Percentiles rank a stretch among this genome's conserved stretches.
Evolutionary conservation across 2,888 invertebrate species (phyloP).

Genomic region (Rhopalosiphum nymphaeae): DNA sequence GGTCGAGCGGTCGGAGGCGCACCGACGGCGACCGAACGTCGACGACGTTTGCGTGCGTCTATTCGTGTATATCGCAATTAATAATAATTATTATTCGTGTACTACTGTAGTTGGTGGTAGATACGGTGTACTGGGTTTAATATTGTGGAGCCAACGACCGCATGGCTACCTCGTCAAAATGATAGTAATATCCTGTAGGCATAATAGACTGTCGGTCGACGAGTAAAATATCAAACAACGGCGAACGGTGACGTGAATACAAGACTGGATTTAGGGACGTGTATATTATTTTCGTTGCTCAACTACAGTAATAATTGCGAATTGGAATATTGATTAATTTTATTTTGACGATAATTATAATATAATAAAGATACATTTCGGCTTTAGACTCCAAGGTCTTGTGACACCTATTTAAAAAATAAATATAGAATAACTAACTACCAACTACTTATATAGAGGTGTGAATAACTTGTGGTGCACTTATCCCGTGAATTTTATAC

Average conservation of each 20-base stretch:
- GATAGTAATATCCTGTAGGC: neutral
- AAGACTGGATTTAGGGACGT: neutral
- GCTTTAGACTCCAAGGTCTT: neutral
- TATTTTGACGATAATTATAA: neutral
- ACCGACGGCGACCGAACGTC: conserved; percentile 4
- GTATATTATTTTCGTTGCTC: neutral
- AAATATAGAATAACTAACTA: no score
- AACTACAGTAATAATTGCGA: neutral
- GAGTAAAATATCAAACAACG: neutral
- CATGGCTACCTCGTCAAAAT: neutral
- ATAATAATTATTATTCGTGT: neutral
- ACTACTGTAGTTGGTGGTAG: neutral
- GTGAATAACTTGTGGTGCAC: neutral
- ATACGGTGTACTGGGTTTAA: neutral
- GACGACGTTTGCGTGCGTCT: neutral
- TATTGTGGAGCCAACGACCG: neutral
- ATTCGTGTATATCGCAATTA: neutral
- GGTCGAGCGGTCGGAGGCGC: neutral
- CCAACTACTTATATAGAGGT: neutral
- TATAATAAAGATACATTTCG: neutral
- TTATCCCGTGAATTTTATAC: neutral
- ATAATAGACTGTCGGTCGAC: no score
- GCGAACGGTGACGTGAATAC: neutral
- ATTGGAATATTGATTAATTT: neutral
- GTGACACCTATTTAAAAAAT: neutral